Evolutionary conservation across 2,797 vertebrate genomes (phyloP).

Genomic region (Diplodus puntazzo): DNA sequence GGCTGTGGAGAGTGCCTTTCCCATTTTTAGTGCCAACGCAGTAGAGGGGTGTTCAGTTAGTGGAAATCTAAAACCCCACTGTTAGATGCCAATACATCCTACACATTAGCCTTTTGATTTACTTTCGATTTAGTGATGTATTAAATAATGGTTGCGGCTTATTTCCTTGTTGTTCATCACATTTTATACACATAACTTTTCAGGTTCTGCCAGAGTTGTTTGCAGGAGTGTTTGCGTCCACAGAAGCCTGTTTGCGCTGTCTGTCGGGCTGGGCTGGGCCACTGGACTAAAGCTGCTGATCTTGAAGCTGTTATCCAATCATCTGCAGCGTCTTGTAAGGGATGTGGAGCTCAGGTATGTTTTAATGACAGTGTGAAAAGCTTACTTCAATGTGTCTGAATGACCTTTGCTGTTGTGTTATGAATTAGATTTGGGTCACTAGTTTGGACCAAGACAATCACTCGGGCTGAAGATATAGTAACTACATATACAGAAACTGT

Average conservation of each 20-base stretch:
- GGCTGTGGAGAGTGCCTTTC: too few relatives aligned
- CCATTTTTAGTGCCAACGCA: too few relatives aligned
- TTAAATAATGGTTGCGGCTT: too few relatives aligned
- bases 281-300: conserved; percentile 88
- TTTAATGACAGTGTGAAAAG: not conserved
- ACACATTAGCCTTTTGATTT: too few relatives aligned
- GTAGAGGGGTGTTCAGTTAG: too few relatives aligned
- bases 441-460: not conserved
- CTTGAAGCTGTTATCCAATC: conserved; percentile 91
- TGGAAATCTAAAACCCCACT: too few relatives aligned
- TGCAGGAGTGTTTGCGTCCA: conserved; percentile 95
- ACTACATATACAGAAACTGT: not conserved
- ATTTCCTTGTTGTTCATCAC: not conserved
- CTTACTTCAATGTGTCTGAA: too few relatives aligned
- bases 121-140: too few relatives aligned
- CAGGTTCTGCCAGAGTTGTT: conserved; percentile 95
- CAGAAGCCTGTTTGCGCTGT: conserved; percentile 96
- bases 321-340: conserved; percentile 92
- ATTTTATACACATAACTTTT: conserved; percentile 19
- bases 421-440: not conserved
- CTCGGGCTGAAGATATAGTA: not conserved
- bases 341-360: conserved; percentile 91
- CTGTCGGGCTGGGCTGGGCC: conserved; percentile 89
- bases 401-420: not conserved
- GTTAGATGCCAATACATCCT: too few relatives aligned